Conservation (phyloP, 1,140 invertebrate genomes). For the Plodia interpunctella region DNA sequence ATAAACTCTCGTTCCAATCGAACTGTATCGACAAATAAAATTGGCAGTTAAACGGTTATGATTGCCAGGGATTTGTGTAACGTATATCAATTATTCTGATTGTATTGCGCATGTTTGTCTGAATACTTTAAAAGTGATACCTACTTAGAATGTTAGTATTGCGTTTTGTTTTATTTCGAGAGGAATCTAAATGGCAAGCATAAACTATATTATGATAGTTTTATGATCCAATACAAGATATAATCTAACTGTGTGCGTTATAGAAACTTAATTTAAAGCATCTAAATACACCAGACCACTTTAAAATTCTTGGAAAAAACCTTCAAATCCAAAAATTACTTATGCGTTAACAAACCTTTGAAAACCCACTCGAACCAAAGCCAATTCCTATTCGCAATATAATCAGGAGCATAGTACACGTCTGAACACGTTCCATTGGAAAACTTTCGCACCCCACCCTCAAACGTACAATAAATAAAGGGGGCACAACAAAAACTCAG, state of each 20-base stretch:
- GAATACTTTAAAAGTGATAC: too few species aligned
- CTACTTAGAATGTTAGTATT: too few species aligned
- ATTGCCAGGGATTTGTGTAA: constrained; percentile 43
- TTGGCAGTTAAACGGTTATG: constrained; percentile 71
- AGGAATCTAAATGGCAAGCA: too few species aligned
- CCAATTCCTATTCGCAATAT: not conserved
- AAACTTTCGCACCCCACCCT: constrained; percentile 57
- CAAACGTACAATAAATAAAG: constrained; percentile 74
- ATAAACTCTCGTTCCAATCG: constrained; percentile 68
- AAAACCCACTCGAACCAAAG: not conserved
- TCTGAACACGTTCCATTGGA: constrained; percentile 42
- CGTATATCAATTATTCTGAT: constrained; percentile 24
- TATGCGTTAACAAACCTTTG: too few species aligned
- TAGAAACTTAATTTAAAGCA: too few species aligned
- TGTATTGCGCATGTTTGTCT: constrained; percentile 2
- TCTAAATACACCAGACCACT: too few species aligned
- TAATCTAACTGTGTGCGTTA: too few species aligned
- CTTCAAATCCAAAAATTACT: too few species aligned
- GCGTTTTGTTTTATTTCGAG: too few species aligned
- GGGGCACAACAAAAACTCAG: constrained; percentile 72
- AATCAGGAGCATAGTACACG: constrained; percentile 44
- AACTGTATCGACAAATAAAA: constrained; percentile 65
- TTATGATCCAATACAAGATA: too few species aligned
- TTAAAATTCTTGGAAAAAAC: too few species aligned
- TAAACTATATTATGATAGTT: too few species aligned